phyloP scores from a whole-genome alignment of 2,113 vertebrate genomes.

The Struthio camelus region DNA sequence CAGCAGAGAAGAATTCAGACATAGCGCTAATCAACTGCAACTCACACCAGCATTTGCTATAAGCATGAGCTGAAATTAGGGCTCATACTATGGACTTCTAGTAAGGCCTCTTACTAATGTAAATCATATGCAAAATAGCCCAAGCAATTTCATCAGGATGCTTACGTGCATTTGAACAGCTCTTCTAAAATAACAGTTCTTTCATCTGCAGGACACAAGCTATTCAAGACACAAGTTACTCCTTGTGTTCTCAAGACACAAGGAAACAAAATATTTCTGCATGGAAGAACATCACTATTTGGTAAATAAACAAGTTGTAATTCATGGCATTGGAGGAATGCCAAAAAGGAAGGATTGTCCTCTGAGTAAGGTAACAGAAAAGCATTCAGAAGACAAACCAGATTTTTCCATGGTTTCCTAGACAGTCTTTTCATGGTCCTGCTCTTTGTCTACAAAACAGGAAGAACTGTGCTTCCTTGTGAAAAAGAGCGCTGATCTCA shows the following conservation, averaged over 20 bases:
- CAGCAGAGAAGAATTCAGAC: background rate
- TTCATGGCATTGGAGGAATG: background rate
- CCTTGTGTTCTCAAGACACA: background rate
- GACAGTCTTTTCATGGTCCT: background rate
- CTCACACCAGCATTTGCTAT: background rate
- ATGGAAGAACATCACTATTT: background rate
- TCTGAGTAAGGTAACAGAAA: background rate
- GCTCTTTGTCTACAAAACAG: background rate
- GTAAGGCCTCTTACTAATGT: constrained; percentile 16
- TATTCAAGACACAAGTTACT: background rate
- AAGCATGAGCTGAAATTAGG: background rate
- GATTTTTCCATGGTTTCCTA: background rate
- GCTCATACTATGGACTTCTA: background rate
- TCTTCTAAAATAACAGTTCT: constrained; percentile 22
- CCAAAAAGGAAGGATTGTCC: background rate
- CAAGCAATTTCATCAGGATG: constrained; percentile 8
- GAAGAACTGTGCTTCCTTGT: constrained; percentile 5
- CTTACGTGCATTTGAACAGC: constrained; percentile 28
- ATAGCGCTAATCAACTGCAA: background rate
- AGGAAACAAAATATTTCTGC: constrained; percentile 47
- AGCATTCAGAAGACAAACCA: background rate
- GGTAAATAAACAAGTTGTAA: background rate
- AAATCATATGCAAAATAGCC: constrained; percentile 29
- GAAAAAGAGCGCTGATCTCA: background rate
- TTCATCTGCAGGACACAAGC: background rate